phyloP scores from a whole-genome alignment of 1,140 invertebrate genomes.

The Eufriesea mexicana region DNA sequence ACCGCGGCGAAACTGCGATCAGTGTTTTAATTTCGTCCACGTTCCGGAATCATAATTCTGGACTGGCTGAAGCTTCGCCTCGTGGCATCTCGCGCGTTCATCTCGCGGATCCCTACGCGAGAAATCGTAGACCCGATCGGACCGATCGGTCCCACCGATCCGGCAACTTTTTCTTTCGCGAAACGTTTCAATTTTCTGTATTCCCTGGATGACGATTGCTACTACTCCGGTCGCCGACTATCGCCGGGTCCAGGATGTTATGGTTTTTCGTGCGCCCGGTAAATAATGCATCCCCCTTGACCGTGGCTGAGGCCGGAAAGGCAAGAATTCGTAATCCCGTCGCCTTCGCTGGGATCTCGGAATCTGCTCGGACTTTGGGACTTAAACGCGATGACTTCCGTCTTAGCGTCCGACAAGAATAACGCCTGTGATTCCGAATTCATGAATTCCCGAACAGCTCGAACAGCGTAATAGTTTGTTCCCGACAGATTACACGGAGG shows the following conservation, averaged over 20 bases:
- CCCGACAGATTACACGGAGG: no score
- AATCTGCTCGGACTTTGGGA: background rate
- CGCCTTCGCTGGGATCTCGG: background rate
- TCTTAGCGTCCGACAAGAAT: background rate
- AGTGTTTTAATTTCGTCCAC: background rate
- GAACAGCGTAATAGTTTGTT: no score
- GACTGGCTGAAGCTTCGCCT: conserved; percentile 21
- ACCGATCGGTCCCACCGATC: conserved; percentile 16
- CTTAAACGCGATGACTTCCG: background rate
- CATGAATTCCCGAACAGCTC: background rate
- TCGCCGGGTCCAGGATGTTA: conserved; percentile 10
- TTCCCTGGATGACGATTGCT: conserved; percentile 38
- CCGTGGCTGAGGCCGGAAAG: background rate
- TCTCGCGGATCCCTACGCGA: background rate
- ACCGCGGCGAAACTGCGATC: background rate
- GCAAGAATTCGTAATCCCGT: background rate
- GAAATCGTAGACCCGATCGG: conserved; percentile 37
- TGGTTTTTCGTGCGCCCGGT: conserved; percentile 15
- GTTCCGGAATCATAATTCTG: conserved; percentile 34
- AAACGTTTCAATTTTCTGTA: conserved; percentile 51
- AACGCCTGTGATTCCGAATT: background rate
- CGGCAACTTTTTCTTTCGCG: conserved; percentile 26
- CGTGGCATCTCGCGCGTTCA: background rate
- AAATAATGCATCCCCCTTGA: conserved; percentile 20
- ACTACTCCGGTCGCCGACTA: background rate